Percentiles rank a stretch among this genome's conserved stretches.
Evolutionary conservation across 1,140 invertebrate species (phyloP).

Genomic region (Apis florea): DNA sequence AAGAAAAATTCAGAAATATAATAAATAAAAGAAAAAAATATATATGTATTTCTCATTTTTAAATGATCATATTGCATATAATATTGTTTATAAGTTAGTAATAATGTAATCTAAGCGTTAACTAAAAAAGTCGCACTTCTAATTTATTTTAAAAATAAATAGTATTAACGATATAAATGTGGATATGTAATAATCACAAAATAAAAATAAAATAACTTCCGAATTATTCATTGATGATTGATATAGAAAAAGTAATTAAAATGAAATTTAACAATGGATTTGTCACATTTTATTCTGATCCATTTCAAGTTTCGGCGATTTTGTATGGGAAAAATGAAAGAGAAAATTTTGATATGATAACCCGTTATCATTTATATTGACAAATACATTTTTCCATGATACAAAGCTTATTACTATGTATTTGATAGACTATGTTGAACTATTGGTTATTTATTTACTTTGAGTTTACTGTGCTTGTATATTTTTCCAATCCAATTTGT

Average conservation of each 20-base stretch:
- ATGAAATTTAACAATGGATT: conserved; percentile 62
- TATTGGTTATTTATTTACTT: background rate
- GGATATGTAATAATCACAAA: conserved; percentile 47
- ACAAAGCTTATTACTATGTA: conserved; percentile 26
- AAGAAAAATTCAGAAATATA: too few relatives aligned
- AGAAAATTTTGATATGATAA: conserved; percentile 38
- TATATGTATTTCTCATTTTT: too few relatives aligned
- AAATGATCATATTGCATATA: background rate
- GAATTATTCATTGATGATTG: conserved; percentile 51
- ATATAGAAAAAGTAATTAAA: conserved; percentile 62
- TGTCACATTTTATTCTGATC: conserved; percentile 30
- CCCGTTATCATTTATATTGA: conserved; percentile 35
- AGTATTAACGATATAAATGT: conserved; percentile 40
- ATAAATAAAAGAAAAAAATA: too few relatives aligned
- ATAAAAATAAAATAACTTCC: conserved; percentile 53
- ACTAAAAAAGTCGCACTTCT: conserved; percentile 43
- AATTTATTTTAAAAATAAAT: conserved; percentile 36
- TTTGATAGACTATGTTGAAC: background rate
- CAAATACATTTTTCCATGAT: conserved; percentile 11
- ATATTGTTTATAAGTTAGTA: conserved; percentile 51
- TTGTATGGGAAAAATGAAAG: background rate
- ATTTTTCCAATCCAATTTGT: background rate
- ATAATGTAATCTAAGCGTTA: conserved; percentile 43
- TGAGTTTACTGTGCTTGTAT: background rate
- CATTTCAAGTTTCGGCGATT: conserved; percentile 18